Percentiles rank a stretch among this genome's conserved stretches.
These are phyloP conservation scores for Solenopsis fugax DNA, from an alignment of 1,140 invertebrate species.

Conservation along the genomic window DNA sequence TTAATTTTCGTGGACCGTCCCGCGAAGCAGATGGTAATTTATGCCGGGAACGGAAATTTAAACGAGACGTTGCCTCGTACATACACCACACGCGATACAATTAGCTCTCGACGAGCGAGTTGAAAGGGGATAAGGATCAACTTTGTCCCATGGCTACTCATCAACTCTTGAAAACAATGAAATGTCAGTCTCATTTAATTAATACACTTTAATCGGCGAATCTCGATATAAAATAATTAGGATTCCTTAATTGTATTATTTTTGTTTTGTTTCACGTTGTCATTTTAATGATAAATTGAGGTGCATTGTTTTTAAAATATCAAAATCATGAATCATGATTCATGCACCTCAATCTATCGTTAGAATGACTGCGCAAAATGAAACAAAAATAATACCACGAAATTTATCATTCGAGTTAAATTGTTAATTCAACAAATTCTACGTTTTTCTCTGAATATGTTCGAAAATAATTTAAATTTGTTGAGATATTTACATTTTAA, in stretches of 20 bases:
- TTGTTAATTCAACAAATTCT: neutral
- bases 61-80: slow-evolving; percentile 32
- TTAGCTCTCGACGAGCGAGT: slow-evolving; percentile 46
- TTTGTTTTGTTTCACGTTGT: neutral
- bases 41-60: slow-evolving; percentile 59
- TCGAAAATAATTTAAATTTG: neutral
- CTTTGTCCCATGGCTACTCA: slow-evolving; percentile 42
- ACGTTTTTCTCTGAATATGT: neutral
- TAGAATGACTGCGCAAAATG: neutral
- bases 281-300: neutral
- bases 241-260: neutral
- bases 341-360: neutral
- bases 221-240: slow-evolving; percentile 8
- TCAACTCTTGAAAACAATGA: slow-evolving; percentile 1
- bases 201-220: slow-evolving; percentile 12
- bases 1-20: slow-evolving; percentile 51
- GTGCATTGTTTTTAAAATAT: neutral
- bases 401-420: neutral
- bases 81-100: slow-evolving; percentile 49
- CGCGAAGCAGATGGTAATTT: slow-evolving; percentile 63
- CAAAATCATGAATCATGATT: neutral
- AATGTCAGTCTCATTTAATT: slow-evolving; percentile 23
- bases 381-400: neutral
- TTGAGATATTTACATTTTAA: neutral
- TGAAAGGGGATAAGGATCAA: slow-evolving; percentile 22